Conservation (phyloP, 2,888 invertebrate genomes). For the Lochmaea crataegi region DNA sequence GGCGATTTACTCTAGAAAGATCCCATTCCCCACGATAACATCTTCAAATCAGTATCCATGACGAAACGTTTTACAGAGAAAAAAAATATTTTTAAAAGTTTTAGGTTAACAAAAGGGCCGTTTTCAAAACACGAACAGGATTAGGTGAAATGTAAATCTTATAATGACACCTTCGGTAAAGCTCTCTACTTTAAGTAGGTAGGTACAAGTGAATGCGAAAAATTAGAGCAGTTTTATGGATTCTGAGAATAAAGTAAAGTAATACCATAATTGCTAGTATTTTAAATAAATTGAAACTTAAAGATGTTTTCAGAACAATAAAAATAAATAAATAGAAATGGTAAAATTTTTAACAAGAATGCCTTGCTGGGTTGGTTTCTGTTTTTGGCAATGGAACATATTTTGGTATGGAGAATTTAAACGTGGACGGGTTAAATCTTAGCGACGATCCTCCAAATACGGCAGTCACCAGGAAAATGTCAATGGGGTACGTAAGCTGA, state of each 20-base stretch:
- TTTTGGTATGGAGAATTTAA: too few species aligned
- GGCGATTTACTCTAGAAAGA: constrained; percentile 18
- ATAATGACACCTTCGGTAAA: constrained; percentile 52
- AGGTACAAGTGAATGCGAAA: constrained; percentile 7
- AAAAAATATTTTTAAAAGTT: constrained; percentile 23
- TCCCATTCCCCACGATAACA: constrained; percentile 25
- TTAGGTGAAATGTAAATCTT: constrained; percentile 55
- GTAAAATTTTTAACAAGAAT: too few species aligned
- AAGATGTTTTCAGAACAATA: too few species aligned
- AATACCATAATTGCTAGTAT: background rate
- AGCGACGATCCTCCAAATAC: too few species aligned
- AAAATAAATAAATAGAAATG: too few species aligned
- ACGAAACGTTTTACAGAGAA: constrained; percentile 25
- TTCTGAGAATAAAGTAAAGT: background rate
- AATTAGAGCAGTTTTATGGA: background rate
- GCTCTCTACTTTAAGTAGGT: constrained; percentile 35
- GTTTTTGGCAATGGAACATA: too few species aligned
- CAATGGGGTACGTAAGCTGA: too few species aligned
- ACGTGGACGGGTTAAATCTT: too few species aligned
- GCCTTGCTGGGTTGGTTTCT: too few species aligned
- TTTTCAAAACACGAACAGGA: constrained; percentile 52
- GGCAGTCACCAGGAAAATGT: too few species aligned
- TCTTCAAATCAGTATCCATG: constrained; percentile 28
- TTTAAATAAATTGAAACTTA: background rate
- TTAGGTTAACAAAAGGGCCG: constrained; percentile 47